phyloP scores from a whole-genome alignment of 1,140 invertebrate species.

The Pollicipes pollicipes region DNA sequence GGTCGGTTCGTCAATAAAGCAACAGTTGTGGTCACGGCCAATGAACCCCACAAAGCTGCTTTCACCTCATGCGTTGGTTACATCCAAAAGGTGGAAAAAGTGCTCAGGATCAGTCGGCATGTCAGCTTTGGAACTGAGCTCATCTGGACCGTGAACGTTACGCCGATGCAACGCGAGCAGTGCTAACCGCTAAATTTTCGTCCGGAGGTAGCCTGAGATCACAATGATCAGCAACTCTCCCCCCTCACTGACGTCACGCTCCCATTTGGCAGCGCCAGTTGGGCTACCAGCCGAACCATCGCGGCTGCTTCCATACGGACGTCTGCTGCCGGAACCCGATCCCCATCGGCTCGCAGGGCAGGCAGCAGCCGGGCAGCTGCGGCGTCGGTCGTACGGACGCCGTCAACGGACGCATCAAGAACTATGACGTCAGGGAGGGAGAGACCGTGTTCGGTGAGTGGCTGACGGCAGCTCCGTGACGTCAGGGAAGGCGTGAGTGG shows the following conservation, averaged over 20 bases:
- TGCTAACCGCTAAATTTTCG: no score
- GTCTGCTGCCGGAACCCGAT: constrained; percentile 17
- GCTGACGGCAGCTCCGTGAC: neutral
- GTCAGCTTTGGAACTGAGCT: no score
- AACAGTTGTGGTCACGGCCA: no score
- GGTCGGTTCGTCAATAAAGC: no score
- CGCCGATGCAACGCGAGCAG: no score
- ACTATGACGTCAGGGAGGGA: constrained; percentile 13
- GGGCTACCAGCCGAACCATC: constrained; percentile 14
- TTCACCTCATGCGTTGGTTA: no score
- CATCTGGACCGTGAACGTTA: no score
- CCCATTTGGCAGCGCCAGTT: constrained; percentile 1
- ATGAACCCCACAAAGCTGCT: no score
- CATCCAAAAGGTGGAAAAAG: no score
- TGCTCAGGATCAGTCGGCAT: no score
- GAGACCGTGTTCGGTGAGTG: constrained; percentile 18
- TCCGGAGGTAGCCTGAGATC: no score
- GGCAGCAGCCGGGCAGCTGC: constrained; percentile 9
- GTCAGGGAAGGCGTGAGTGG: neutral
- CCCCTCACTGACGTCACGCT: neutral
- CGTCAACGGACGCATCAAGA: constrained; percentile 15
- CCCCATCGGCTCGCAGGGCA: constrained; percentile 1
- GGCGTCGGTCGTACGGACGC: constrained; percentile 10
- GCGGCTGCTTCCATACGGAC: constrained; percentile 12
- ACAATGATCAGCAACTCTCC: no score